Percentiles rank a stretch among this genome's conserved stretches.
These are phyloP conservation scores for Melanotaenia parkinsoni DNA, from an alignment of 2,797 vertebrate genomes.

Conservation along the genomic window DNA sequence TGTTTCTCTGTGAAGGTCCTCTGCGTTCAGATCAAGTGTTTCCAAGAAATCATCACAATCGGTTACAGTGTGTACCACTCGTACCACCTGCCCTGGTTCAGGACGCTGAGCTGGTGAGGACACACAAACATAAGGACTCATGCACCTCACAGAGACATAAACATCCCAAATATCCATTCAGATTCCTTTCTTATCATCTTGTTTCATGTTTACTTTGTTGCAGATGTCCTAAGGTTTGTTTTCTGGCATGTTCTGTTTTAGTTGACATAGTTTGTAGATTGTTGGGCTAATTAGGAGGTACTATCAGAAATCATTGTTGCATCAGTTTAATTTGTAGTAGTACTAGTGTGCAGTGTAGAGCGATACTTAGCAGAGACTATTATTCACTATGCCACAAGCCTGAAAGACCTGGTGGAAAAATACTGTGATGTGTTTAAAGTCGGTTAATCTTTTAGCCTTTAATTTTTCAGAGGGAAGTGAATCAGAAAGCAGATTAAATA, in stretches of 20 bases:
- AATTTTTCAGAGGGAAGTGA: background rate
- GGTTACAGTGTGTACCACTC: conserved; percentile 97
- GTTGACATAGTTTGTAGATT: conserved; percentile 34
- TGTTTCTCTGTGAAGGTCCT: conserved; percentile 86
- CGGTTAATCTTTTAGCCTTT: background rate
- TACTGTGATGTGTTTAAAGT: background rate
- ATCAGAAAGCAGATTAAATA: background rate
- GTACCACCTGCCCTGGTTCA: conserved; percentile 97
- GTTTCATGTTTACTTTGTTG: conserved; percentile 60
- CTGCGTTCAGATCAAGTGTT: conserved; percentile 98
- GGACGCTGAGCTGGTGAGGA: conserved; percentile 96
- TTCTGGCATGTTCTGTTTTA: conserved; percentile 25
- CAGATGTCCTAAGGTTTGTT: conserved; percentile 77
- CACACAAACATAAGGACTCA: conserved; percentile 1
- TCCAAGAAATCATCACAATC: conserved; percentile 98
- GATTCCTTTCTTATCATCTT: conserved; percentile 32
- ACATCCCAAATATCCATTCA: background rate
- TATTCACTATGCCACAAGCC: conserved; percentile 40
- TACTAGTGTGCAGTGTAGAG: conserved; percentile 29
- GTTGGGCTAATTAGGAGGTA: conserved; percentile 36
- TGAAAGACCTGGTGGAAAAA: conserved; percentile 22
- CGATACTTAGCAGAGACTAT: conserved; percentile 19
- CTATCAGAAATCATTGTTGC: conserved; percentile 1
- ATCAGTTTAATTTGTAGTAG: conserved; percentile 41
- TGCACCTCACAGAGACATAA: background rate